Percentiles rank a stretch among this genome's conserved stretches.
phyloP scores from a whole-genome alignment of 1,140 invertebrate species.

The Sycophila sp. region DNA sequence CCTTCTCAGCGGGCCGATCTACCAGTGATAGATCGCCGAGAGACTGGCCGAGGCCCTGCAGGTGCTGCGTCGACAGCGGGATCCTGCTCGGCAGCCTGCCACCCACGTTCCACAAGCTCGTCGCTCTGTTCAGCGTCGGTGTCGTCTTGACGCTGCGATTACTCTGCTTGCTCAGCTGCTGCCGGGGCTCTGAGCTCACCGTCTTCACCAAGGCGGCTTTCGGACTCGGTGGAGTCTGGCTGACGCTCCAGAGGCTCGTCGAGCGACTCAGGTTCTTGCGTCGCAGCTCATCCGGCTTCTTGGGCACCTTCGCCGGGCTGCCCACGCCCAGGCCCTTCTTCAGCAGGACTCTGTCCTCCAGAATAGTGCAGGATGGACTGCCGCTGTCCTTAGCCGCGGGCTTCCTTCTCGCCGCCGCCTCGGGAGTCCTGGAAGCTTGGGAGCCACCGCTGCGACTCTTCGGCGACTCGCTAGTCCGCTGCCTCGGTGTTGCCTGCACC shows the following conservation, averaged over 20 bases:
- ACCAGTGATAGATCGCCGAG: conserved; percentile 59
- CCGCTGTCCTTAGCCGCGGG: background rate
- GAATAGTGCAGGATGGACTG: conserved; percentile 56
- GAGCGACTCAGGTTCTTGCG: conserved; percentile 50
- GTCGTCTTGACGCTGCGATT: background rate
- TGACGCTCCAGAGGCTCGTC: conserved; percentile 56
- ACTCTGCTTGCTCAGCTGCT: background rate
- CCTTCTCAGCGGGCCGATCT: conserved; percentile 55
- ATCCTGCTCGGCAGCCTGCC: conserved; percentile 57
- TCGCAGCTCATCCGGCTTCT: conserved; percentile 35
- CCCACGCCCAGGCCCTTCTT: conserved; percentile 57
- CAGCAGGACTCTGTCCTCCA: conserved; percentile 59
- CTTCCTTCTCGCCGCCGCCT: conserved; percentile 22
- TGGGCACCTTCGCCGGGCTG: conserved; percentile 31
- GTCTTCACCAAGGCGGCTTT: background rate
- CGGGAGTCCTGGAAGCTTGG: background rate
- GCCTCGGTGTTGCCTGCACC: background rate
- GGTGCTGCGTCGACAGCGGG: conserved; percentile 53
- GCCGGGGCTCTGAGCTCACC: background rate
- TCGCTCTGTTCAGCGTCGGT: conserved; percentile 51
- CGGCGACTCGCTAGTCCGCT: background rate
- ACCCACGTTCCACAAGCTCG: conserved; percentile 59
- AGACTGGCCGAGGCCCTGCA: conserved; percentile 51
- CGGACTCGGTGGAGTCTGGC: conserved; percentile 11
- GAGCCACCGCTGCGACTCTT: background rate